Evolutionary conservation across 1,140 invertebrate genomes (phyloP), one percentile per base, ranked within the genome.

Genomic region (Temnothorax curvispinosus): DNA sequence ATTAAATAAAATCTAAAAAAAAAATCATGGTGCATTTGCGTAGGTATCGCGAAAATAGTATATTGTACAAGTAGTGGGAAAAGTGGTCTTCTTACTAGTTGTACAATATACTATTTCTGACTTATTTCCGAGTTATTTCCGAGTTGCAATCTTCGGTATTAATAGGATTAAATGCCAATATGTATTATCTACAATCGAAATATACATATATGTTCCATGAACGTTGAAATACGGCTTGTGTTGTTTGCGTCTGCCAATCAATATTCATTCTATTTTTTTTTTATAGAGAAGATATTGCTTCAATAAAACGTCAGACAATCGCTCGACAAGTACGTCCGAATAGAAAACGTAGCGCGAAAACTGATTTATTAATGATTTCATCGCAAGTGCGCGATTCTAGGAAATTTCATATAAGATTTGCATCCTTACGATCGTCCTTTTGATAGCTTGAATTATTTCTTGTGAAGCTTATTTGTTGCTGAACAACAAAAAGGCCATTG

Each of bases 231-330:
- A 13, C 1, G 5, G 13, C 13, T 27, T 71, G n/a, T 69, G 44
- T 41, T 54, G 18, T 67, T 50, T 15, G 4, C 13, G 50, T 38
- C 13, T 52, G n/a, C 35, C 62, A 81, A 81, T 71, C 47, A 52
- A 78, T 80, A 64, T 77, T 77, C 41, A 77, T 47, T 64, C 27
- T n/a, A 41, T 11, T 84, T 32, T 62, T 58, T 65, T 65, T 65
- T 65, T 85, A 47, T 52, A 38, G 3, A 5, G 9, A 60, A 5
- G 9, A 60, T 60, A 84, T 69, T 77, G 47, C 15, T 77, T 64
- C 32, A 38, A 64, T 65, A 47, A 13, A 81, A 86, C 5, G 50
- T 13, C 41, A n/a, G 32, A 67, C 11, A 54, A 54, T 81, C 13
- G 15, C 9, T 8, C 35, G 15, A 81, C 47, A 54, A 54, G 3